Evolutionary conservation across 2,797 vertebrate species (phyloP).

Genomic region (Pipistrellus pygmaeus): DNA sequence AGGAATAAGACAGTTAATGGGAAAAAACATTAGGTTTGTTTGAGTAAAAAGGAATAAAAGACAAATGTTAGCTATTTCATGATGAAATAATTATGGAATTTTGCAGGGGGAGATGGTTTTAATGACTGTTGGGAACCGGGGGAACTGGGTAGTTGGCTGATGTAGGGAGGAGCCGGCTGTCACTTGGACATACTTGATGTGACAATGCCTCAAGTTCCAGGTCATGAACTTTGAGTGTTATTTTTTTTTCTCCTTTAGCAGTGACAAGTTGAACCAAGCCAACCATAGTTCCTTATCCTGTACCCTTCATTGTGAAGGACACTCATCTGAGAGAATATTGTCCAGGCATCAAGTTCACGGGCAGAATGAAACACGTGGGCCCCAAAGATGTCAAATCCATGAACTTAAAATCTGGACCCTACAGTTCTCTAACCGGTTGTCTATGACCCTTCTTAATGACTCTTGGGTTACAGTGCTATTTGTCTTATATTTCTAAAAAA

Average conservation of each 20-base stretch:
- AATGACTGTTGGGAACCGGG: not conserved
- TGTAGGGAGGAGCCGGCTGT: rapidly evolving
- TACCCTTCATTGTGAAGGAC: not conserved
- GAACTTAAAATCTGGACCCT: not conserved
- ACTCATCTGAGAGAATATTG: not conserved
- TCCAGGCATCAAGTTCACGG: not conserved
- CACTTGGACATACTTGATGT: not conserved
- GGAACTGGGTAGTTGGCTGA: not conserved
- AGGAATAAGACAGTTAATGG: not conserved
- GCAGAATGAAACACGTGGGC: not conserved
- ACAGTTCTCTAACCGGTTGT: not conserved
- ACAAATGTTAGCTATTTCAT: constrained; percentile 5
- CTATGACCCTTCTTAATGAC: not conserved
- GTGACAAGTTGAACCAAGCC: not conserved
- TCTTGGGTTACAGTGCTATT: not conserved
- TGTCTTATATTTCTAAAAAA: not conserved
- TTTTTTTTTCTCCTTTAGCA: constrained; percentile 28
- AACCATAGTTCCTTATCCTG: not conserved
- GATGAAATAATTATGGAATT: not conserved
- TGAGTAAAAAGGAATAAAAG: constrained; percentile 60
- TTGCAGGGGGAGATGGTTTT: not conserved
- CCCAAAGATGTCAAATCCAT: not conserved
- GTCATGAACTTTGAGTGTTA: not conserved
- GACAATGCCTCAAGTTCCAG: not conserved
- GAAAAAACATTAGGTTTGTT: not conserved